These are phyloP conservation scores for Hydra vulgaris DNA, from an alignment of 30 jellyfish, hydroid and myxozoan species.

Conservation along the genomic window DNA sequence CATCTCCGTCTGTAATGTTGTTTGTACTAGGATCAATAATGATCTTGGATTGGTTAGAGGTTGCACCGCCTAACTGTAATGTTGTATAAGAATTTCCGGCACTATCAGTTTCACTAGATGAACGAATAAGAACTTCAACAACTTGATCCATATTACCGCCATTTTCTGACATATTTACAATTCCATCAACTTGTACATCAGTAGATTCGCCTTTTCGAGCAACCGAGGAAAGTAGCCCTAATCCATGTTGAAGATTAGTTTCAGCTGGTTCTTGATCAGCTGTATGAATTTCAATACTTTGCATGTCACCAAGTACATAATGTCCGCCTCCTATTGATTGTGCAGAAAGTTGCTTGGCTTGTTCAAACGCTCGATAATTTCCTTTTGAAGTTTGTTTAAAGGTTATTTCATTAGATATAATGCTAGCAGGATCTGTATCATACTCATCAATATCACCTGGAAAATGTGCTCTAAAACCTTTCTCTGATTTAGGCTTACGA, in stretches of 20 bases:
- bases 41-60: conserved; percentile 35
- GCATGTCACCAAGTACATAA: conserved; percentile 45
- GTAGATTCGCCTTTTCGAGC: conserved; percentile 92
- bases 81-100: conserved; percentile 49
- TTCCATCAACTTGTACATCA: conserved; percentile 95
- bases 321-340: conserved; percentile 32
- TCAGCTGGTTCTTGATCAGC: conserved; percentile 12
- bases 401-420: conserved; percentile 17
- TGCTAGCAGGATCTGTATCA: conserved; percentile 26
- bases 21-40: conserved; percentile 38
- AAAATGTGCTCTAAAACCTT: conserved; percentile 45
- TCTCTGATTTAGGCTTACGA: conserved; percentile 86
- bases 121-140: conserved; percentile 93
- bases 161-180: conserved; percentile 57
- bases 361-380: conserved; percentile 37
- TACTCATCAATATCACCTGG: conserved; percentile 37
- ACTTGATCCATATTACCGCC: conserved; percentile 71
- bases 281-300: conserved; percentile 32
- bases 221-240: conserved; percentile 90
- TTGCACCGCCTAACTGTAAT: conserved; percentile 28
- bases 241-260: conserved; percentile 70
- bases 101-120: conserved; percentile 60
- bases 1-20: conserved; percentile 40
- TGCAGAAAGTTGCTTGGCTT: conserved; percentile 32
- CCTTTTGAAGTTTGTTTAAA: neutral